Conservation (phyloP, 2,113 vertebrate genomes). For the Apodemus speciosus region DNA sequence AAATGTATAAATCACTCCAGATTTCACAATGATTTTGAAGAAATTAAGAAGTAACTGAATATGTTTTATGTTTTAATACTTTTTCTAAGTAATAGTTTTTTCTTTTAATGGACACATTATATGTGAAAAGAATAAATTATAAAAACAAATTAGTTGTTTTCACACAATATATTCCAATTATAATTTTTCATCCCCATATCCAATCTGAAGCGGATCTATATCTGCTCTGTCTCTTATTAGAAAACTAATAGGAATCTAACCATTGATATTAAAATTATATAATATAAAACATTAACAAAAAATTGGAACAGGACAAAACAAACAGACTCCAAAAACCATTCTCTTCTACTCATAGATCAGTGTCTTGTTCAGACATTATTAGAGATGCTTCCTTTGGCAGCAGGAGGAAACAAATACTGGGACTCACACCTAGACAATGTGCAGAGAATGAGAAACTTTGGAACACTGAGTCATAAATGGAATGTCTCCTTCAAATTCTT, state of each 20-base stretch:
- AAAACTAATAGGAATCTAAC: neutral
- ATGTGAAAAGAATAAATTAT: neutral
- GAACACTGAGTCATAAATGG: neutral
- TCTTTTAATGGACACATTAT: neutral
- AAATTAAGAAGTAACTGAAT: neutral
- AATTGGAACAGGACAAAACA: neutral
- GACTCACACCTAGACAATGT: neutral
- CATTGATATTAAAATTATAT: neutral
- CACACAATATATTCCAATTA: neutral
- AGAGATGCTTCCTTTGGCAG: neutral
- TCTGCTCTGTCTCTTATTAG: neutral
- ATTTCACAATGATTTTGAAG: neutral
- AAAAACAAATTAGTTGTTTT: neutral
- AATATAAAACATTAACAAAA: neutral
- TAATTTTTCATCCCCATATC: neutral
- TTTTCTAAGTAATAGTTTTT: conserved; percentile 30
- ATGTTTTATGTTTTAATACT: neutral
- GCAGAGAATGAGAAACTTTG: neutral
- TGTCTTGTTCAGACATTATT: no score
- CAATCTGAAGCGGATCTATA: neutral
- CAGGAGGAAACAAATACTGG: neutral
- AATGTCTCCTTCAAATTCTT: neutral
- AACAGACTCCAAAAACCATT: neutral
- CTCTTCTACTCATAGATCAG: neutral
- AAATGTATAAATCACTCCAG: neutral